A percentile compares a stretch with the other conserved stretches of the same genome.
phyloP scores from a whole-genome alignment of 2,113 vertebrate species.

The Tyrannus savana region DNA sequence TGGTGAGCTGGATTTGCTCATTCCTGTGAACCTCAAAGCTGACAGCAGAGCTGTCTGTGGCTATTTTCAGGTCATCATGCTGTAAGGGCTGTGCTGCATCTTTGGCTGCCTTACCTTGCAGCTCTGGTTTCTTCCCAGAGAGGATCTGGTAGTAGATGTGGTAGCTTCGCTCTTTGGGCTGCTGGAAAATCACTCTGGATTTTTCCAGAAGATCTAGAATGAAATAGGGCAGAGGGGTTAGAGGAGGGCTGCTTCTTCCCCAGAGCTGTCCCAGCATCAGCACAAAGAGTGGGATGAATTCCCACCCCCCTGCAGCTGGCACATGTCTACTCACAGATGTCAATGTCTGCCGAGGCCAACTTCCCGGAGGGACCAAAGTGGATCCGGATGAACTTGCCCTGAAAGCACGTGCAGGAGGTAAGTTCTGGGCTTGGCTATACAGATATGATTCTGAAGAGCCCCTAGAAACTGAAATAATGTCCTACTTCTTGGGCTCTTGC shows the following conservation, averaged over 20 bases:
- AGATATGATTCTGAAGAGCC: neutral
- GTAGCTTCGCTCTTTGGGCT: constrained; percentile 90
- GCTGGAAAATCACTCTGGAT: constrained; percentile 96
- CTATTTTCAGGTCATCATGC: neutral
- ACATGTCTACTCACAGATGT: constrained; percentile 86
- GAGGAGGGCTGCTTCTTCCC: neutral
- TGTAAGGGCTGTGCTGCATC: neutral
- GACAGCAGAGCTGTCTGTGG: neutral
- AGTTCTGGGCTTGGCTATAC: neutral
- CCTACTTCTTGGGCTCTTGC: neutral
- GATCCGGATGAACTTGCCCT: constrained; percentile 96
- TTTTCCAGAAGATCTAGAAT: constrained; percentile 91
- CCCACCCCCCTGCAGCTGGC: neutral
- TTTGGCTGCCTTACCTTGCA: constrained; percentile 78
- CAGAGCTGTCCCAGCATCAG: neutral
- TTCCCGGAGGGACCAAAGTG: constrained; percentile 91
- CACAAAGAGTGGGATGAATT: neutral
- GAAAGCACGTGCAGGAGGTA: neutral
- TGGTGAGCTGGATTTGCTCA: neutral
- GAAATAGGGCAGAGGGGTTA: neutral
- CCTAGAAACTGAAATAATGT: neutral
- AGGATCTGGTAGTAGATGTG: constrained; percentile 95
- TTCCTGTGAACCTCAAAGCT: neutral
- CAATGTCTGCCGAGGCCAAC: constrained; percentile 90
- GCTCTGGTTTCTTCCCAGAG: constrained; percentile 92